A percentile compares a stretch with the other conserved stretches of the same genome.
Evolutionary conservation across 2,113 vertebrate species (phyloP).

Genomic region (Zeus faber): DNA sequence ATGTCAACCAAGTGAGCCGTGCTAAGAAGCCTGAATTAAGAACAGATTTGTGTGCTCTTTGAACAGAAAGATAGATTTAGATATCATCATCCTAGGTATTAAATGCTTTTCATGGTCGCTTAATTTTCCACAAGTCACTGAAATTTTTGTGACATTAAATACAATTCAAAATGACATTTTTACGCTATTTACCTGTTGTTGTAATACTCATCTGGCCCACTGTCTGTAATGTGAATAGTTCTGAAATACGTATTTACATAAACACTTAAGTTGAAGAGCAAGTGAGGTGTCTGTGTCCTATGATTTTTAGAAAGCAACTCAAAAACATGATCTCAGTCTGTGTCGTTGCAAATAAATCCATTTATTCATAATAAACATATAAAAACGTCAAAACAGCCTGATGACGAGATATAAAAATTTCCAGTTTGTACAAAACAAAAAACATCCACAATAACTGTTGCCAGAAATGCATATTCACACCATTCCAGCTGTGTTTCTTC

Average conservation of each 20-base stretch:
- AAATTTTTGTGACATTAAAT: background rate
- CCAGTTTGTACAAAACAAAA: conserved; percentile 73
- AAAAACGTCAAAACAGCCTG: conserved; percentile 69
- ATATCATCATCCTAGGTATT: no score
- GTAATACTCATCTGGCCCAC: no score
- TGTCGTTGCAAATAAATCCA: conserved; percentile 50
- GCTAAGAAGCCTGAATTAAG: conserved; percentile 11
- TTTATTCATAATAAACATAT: conserved; percentile 74
- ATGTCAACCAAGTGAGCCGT: conserved; percentile 60
- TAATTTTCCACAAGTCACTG: background rate
- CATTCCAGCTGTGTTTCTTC: conserved; percentile 38
- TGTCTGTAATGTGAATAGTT: conserved; percentile 31
- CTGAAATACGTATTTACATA: conserved; percentile 30
- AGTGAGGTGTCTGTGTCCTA: background rate
- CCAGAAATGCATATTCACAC: conserved; percentile 46
- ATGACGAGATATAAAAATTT: conserved; percentile 63
- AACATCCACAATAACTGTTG: conserved; percentile 49
- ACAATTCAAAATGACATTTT: background rate
- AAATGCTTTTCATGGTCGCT: background rate
- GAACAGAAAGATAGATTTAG: conserved; percentile 7
- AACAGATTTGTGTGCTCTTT: no score
- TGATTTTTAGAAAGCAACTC: background rate
- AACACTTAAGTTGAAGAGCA: conserved; percentile 32
- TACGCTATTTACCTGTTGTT: background rate
- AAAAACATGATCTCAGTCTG: background rate